A percentile compares a stretch with the other conserved stretches of the same genome.
These are phyloP conservation scores for Tipula confusa DNA, from an alignment of 2,888 invertebrate species.

Conservation along the genomic window DNA sequence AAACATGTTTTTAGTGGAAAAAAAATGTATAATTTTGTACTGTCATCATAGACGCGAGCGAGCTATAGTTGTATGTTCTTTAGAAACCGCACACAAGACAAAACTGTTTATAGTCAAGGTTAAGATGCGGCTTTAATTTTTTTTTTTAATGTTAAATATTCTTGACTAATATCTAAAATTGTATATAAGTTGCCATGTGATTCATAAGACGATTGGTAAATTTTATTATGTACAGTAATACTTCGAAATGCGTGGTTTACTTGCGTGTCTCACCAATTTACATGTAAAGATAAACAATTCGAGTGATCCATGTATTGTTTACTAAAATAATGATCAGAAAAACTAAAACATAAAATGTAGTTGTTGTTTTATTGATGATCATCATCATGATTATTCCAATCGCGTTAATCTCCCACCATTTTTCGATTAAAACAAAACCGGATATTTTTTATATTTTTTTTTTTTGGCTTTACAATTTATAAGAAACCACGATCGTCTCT, in stretches of 20 bases:
- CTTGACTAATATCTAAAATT: neutral
- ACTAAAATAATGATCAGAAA: neutral
- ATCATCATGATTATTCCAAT: neutral
- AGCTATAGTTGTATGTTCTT: neutral
- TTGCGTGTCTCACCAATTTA: no score
- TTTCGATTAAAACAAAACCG: constrained; percentile 12
- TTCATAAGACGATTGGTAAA: neutral
- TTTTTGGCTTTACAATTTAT: neutral
- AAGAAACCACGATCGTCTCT: neutral
- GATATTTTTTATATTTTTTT: neutral
- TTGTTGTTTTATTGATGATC: neutral
- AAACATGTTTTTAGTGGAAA: neutral
- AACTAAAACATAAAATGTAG: neutral
- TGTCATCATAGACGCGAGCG: neutral
- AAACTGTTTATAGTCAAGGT: neutral
- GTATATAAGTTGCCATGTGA: neutral
- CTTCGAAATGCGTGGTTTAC: neutral
- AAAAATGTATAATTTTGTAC: no score
- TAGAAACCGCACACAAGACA: neutral
- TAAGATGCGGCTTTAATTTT: neutral
- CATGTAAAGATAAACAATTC: neutral
- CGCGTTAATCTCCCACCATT: constrained; percentile 20
- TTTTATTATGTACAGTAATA: neutral
- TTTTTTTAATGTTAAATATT: neutral
- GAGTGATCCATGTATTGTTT: neutral